Conservation (phyloP, 2,797 vertebrate species). For the Syngnathus acus region DNA sequence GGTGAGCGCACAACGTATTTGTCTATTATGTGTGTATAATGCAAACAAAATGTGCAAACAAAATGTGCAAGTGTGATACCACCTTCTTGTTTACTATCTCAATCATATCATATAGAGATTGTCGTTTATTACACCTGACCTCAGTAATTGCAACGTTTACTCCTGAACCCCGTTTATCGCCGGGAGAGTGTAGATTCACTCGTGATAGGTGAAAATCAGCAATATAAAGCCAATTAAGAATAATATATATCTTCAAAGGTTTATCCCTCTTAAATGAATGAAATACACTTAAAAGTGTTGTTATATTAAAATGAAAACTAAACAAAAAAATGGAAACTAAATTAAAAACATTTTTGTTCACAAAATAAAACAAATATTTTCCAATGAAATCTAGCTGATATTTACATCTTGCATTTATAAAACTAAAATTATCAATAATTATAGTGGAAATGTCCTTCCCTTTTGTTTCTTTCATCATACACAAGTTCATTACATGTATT, state of each 20-base stretch:
- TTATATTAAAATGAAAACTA: too few species aligned
- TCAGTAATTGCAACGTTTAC: neutral
- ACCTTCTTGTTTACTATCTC: neutral
- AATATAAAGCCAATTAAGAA: neutral
- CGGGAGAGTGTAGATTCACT: neutral
- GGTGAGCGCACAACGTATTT: constrained; percentile 70
- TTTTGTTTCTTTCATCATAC: too few species aligned
- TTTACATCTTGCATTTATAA: too few species aligned
- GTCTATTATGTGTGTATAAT: constrained; percentile 4
- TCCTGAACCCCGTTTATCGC: neutral
- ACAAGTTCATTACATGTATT: too few species aligned
- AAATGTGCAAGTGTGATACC: neutral
- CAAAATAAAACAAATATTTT: too few species aligned
- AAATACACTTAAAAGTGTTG: neutral
- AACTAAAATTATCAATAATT: too few species aligned
- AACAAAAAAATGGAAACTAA: too few species aligned
- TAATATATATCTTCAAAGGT: too few species aligned
- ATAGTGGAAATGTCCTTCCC: too few species aligned
- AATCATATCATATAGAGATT: neutral
- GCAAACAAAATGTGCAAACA: constrained; percentile 3
- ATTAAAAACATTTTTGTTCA: too few species aligned
- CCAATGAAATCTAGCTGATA: too few species aligned
- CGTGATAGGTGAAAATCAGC: neutral
- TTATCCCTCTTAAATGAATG: neutral
- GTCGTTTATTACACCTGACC: neutral